Percentiles rank a stretch among this genome's conserved stretches.
Conservation (phyloP, 2,797 vertebrate genomes). For the Phalloptychus januarius region DNA sequence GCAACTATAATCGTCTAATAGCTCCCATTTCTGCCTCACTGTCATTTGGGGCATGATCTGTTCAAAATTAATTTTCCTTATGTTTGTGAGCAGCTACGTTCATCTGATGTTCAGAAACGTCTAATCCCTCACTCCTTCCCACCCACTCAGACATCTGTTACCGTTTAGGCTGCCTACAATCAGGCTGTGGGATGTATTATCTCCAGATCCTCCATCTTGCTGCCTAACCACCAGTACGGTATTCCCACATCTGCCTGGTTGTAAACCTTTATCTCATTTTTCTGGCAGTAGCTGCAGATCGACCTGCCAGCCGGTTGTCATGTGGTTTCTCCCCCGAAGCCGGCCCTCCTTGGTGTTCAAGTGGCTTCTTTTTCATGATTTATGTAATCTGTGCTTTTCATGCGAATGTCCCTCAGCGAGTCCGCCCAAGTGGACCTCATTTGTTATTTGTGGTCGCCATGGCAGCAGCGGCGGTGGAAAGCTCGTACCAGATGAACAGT, state of each 20-base stretch:
- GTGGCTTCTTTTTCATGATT: constrained; percentile 1
- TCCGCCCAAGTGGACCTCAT: constrained; percentile 8
- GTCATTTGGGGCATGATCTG: neutral
- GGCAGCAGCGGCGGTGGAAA: constrained; percentile 20
- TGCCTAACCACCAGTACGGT: constrained; percentile 8
- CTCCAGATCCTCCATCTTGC: neutral
- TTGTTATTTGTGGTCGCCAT: constrained; percentile 36
- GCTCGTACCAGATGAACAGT: constrained; percentile 23
- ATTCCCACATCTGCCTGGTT: constrained; percentile 10
- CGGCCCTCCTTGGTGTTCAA: neutral
- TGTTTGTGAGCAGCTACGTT: constrained; percentile 16
- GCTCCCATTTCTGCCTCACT: neutral
- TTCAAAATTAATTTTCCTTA: constrained; percentile 10
- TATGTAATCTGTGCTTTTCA: constrained; percentile 10
- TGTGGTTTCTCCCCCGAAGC: neutral
- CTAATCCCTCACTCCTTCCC: constrained; percentile 7
- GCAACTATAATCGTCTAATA: neutral
- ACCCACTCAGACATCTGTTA: constrained; percentile 21
- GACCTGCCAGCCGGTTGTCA: neutral
- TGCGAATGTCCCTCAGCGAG: constrained; percentile 10
- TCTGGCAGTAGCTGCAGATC: constrained; percentile 8
- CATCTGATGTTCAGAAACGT: neutral
- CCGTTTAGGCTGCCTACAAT: constrained; percentile 1
- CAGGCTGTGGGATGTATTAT: neutral
- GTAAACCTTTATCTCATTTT: constrained; percentile 8